These are phyloP conservation scores for Cossypha caffra DNA, from an alignment of 2,797 vertebrate genomes.

Conservation along the genomic window DNA sequence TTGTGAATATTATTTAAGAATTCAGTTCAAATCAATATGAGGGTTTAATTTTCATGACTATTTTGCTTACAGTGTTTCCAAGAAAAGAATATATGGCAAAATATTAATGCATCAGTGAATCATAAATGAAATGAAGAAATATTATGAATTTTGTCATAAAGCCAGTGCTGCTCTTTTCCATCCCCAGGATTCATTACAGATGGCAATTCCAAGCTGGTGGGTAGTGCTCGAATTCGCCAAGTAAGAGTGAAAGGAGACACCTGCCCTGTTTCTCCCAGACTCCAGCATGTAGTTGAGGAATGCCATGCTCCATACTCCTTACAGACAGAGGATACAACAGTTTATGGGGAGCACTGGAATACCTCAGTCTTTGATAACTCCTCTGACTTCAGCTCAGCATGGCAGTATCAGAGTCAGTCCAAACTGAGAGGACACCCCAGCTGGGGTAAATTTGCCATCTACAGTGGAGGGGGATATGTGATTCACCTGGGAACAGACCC, in stretches of 20 bases:
- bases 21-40: neutral
- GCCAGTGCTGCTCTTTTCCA: conserved; percentile 16
- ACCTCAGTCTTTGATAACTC: conserved; percentile 59
- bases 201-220: conserved; percentile 93
- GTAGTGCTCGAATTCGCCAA: conserved; percentile 90
- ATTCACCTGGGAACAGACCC: conserved; percentile 84
- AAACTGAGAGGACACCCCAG: conserved; percentile 79
- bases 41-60: neutral
- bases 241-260: conserved; percentile 85
- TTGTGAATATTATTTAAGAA: neutral
- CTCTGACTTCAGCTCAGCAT: conserved; percentile 67
- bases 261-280: conserved; percentile 75
- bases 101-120: neutral
- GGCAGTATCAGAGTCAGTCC: conserved; percentile 88
- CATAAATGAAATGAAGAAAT: neutral
- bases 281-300: conserved; percentile 72
- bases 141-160: neutral
- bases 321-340: conserved; percentile 85
- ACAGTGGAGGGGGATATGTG: conserved; percentile 90
- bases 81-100: neutral
- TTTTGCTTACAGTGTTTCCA: neutral
- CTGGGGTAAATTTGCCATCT: conserved; percentile 87
- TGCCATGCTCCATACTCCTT: conserved; percentile 86
- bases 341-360: conserved; percentile 86
- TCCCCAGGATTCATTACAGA: conserved; percentile 92